Evolutionary conservation across 1,140 invertebrate species (phyloP), one percentile per base, ranked within the genome.

Genomic region (Eurosta solidaginis): DNA sequence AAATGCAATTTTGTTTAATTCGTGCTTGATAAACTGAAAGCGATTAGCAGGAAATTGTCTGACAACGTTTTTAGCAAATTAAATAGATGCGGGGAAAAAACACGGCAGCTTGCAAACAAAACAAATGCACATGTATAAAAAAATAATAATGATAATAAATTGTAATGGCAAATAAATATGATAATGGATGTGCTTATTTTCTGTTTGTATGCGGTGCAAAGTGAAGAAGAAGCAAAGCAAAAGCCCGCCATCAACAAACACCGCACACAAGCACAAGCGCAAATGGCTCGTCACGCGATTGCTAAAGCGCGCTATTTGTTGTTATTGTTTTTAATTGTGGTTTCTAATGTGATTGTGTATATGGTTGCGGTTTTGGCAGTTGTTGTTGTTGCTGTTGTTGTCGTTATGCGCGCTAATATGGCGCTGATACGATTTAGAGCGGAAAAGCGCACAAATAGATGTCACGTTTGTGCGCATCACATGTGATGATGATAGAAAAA

Each of bases 391-490:
- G 49, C 0, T 52, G 5, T 5, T 1, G n/a, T 9, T 12, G 29
- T 27, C 33, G 52, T 59, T n/a, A 9, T 63, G 59, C 59, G n/a
- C 59, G 59, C 17, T n/a, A 68, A 68, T 68, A 40, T 40, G 17
- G 33, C 33, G 33, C 33, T 20, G 17, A 68, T n/a, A n/a, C n/a
- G n/a, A n/a, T 68, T 29, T 68, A 68, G 59, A 68, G 59, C 59
- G 59, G 59, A 68, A 68, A 68, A 68, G 59, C 59, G 59, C 27
- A 68, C 59, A 68, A 68, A 68, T 68, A 33, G 59, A 68, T 68
- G 59, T 68, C 59, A 68, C 59, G 59, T 68, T 68, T 68, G 59
- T 33, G 59, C 59, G 59, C 59, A 68, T 68, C 59, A 33, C 59
- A 68, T 68, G 59, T 29, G 59, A 68, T 17, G 59, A 68, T 68